A percentile compares a stretch with the other conserved stretches of the same genome.
Evolutionary conservation across 2,888 invertebrate genomes (phyloP).

Genomic region (Strigamia transsilvanica): DNA sequence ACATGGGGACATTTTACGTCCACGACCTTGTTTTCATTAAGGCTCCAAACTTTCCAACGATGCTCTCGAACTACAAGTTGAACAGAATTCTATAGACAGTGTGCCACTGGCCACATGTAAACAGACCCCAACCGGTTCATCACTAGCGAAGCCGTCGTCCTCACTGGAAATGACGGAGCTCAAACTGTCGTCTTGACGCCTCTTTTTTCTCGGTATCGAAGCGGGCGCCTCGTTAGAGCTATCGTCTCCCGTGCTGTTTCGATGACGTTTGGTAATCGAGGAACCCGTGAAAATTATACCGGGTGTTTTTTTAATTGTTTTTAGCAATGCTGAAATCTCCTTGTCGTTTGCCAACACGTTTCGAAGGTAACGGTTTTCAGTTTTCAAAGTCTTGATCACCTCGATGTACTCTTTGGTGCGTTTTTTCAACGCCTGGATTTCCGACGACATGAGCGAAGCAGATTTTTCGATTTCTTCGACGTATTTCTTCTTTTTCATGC

Average conservation of each 20-base stretch:
- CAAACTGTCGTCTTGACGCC: background rate
- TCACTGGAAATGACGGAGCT: slow-evolving; percentile 13
- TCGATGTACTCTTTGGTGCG: slow-evolving; percentile 66
- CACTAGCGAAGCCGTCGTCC: background rate
- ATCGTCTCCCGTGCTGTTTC: slow-evolving; percentile 33
- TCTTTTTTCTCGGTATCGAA: slow-evolving; percentile 2
- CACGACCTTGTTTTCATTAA: background rate
- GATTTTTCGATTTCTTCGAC: slow-evolving; percentile 69
- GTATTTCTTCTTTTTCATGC: slow-evolving; percentile 71
- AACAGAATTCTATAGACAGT: slow-evolving; percentile 71
- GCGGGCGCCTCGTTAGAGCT: slow-evolving; percentile 33
- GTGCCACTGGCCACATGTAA: slow-evolving; percentile 69
- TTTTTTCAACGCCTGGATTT: slow-evolving; percentile 67
- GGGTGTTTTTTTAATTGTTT: slow-evolving; percentile 64
- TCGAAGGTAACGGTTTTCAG: slow-evolving; percentile 69
- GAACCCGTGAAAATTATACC: slow-evolving; percentile 64
- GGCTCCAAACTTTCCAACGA: slow-evolving; percentile 13
- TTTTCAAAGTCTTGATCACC: slow-evolving; percentile 66
- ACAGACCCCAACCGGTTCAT: slow-evolving; percentile 67
- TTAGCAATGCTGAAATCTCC: slow-evolving; percentile 68
- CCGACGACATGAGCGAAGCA: slow-evolving; percentile 64
- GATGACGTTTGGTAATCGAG: slow-evolving; percentile 58
- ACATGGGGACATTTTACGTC: background rate
- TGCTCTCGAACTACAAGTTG: slow-evolving; percentile 63
- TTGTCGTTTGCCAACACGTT: slow-evolving; percentile 69